A percentile compares a stretch with the other conserved stretches of the same genome.
Conservation (phyloP, 2,797 vertebrate genomes). For the Notolepis coatsorum region DNA sequence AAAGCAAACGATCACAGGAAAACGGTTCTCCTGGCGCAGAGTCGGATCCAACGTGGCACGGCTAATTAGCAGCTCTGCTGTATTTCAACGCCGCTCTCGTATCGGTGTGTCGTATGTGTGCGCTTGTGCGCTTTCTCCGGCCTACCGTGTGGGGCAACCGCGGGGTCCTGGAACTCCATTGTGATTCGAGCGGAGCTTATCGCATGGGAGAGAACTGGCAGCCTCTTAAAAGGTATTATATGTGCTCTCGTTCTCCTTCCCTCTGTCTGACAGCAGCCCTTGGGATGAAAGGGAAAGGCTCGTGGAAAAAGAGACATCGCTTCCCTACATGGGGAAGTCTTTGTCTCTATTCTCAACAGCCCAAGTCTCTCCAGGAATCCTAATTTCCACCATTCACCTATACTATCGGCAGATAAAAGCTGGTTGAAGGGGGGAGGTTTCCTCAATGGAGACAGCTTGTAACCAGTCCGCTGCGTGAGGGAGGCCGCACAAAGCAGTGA, state of each 20-base stretch:
- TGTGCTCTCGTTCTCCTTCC: constrained; percentile 78
- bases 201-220: constrained; percentile 82
- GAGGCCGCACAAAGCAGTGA: constrained; percentile 75
- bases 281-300: constrained; percentile 79
- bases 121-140: constrained; percentile 73
- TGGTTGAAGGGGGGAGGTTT: constrained; percentile 75
- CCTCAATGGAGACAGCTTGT: constrained; percentile 83
- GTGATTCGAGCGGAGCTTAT: constrained; percentile 82
- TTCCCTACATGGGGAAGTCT: constrained; percentile 83
- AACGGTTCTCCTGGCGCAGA: constrained; percentile 7
- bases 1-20: constrained; percentile 4
- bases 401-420: constrained; percentile 83
- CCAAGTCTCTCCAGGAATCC: constrained; percentile 84
- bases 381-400: constrained; percentile 84
- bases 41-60: constrained; percentile 36
- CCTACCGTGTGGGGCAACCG: constrained; percentile 77
- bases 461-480: constrained; percentile 76
- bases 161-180: constrained; percentile 79
- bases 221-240: constrained; percentile 84
- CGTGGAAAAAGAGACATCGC: constrained; percentile 81
- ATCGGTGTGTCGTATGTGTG: constrained; percentile 68
- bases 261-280: constrained; percentile 80
- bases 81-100: constrained; percentile 62
- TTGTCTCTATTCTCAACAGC: constrained; percentile 83
- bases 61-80: constrained; percentile 64